Conservation (phyloP, 2,797 vertebrate genomes). For the Oreortyx pictus region DNA sequence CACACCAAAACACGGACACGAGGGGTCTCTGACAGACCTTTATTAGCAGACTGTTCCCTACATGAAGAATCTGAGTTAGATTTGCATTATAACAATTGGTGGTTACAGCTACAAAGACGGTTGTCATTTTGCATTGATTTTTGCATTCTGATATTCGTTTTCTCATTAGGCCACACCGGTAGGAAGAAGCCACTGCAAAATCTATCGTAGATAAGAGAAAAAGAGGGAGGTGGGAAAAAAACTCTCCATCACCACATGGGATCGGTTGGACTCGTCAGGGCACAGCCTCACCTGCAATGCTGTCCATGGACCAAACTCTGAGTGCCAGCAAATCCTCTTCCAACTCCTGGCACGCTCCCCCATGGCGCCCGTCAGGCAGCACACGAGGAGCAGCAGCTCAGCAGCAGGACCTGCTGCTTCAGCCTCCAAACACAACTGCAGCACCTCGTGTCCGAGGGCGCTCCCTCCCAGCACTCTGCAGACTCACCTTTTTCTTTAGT, state of each 20-base stretch:
- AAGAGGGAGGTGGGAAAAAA: neutral
- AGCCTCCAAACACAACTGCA: neutral
- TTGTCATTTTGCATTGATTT: conserved; percentile 81
- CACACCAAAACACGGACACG: too few species aligned
- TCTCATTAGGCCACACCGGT: conserved; percentile 68
- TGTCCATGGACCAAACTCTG: neutral
- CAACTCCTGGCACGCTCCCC: neutral
- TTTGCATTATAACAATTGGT: conserved; percentile 75
- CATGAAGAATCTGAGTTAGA: conserved; percentile 71
- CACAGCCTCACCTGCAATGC: neutral
- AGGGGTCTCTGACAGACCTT: conserved; percentile 74
- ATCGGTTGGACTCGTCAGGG: neutral
- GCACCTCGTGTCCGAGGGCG: conserved; percentile 18
- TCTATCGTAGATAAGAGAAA: neutral
- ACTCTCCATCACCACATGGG: neutral
- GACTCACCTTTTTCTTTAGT: conserved; percentile 22
- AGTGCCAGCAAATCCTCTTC: neutral
- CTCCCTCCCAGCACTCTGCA: conserved; percentile 8
- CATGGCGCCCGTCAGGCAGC: neutral
- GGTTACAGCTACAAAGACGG: conserved; percentile 71
- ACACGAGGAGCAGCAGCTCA: neutral
- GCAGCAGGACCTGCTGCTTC: neutral
- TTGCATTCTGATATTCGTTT: conserved; percentile 71
- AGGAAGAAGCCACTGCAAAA: conserved; percentile 56
- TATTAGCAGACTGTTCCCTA: conserved; percentile 81